A percentile compares a stretch with the other conserved stretches of the same genome.
Evolutionary conservation across 2,797 vertebrate species (phyloP).

Genomic region (Coregonus ussuriensis): DNA sequence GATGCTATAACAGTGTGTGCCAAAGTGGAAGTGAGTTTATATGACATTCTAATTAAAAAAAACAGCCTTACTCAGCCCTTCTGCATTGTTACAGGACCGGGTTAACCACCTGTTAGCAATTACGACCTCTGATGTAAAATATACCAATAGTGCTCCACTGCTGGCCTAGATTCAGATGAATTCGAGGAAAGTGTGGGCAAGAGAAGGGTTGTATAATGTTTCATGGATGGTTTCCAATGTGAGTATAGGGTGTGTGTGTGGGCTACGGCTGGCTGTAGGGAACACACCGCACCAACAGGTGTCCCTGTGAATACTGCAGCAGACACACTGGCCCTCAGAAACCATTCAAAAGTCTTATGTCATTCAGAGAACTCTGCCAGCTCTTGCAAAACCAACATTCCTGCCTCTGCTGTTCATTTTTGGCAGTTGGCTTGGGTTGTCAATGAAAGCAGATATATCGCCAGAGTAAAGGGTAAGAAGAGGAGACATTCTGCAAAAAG

Average conservation of each 20-base stretch:
- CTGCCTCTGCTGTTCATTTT: conserved; percentile 59
- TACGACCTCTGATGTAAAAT: conserved; percentile 41
- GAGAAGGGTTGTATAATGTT: conserved; percentile 6
- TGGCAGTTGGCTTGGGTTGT: conserved; percentile 56
- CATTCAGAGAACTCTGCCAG: conserved; percentile 42
- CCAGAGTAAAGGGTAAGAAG: conserved; percentile 36
- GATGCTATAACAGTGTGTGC: conserved; percentile 38
- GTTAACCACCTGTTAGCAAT: conserved; percentile 57
- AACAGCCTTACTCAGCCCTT: conserved; percentile 41
- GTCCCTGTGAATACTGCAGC: conserved; percentile 2
- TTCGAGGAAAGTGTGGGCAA: not conserved
- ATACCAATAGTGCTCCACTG: conserved; percentile 20
- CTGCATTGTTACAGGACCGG: conserved; percentile 41
- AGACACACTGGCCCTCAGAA: conserved; percentile 13
- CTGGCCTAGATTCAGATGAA: not conserved
- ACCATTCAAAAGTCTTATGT: conserved; percentile 31
- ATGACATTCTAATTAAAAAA: conserved; percentile 61
- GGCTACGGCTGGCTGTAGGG: conserved; percentile 1
- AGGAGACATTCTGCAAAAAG: conserved; percentile 4
- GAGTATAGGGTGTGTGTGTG: conserved; percentile 6
- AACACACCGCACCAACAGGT: conserved; percentile 18
- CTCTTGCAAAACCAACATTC: conserved; percentile 52
- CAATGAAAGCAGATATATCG: conserved; percentile 67
- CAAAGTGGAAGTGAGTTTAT: conserved; percentile 62
- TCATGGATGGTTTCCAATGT: conserved; percentile 10